Percentiles rank a stretch among this genome's conserved stretches.
Evolutionary conservation across 53 echinoderm and acorn worm species (phyloP).

Genomic region (Antedon mediterranea): DNA sequence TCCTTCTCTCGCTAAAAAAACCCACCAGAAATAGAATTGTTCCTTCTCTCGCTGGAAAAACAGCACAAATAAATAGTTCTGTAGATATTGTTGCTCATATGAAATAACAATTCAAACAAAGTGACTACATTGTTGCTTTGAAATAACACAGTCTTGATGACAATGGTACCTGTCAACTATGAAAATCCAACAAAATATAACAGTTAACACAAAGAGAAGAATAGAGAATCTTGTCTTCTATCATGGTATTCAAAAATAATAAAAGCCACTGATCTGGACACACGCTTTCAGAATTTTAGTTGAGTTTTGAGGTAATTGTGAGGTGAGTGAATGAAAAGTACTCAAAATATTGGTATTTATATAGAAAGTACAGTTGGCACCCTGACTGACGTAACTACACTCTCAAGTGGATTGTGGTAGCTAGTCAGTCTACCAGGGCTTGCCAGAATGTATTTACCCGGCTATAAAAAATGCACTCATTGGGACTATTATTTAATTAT

Average conservation of each 20-base stretch:
- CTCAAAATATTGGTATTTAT: neutral
- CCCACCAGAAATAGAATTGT: no score
- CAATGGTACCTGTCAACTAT: neutral
- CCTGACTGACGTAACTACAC: neutral
- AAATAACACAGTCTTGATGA: neutral
- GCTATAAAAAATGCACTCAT: neutral
- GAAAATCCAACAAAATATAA: neutral
- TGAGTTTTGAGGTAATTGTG: neutral
- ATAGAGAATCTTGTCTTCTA: no score
- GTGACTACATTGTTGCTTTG: neutral
- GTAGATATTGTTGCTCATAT: neutral
- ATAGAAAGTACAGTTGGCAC: neutral
- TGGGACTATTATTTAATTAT: neutral
- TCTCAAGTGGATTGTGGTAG: neutral
- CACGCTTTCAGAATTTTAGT: neutral
- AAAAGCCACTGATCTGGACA: neutral
- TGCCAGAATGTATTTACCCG: neutral
- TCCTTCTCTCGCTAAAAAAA: no score
- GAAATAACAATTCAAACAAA: no score
- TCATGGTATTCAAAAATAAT: no score
- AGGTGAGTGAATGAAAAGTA: neutral
- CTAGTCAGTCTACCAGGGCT: neutral
- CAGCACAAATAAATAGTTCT: neutral
- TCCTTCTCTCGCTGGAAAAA: no score
- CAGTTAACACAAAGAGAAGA: neutral